Evolutionary conservation across 2,113 vertebrate genomes (phyloP).

Genomic region (Puma concolor): DNA sequence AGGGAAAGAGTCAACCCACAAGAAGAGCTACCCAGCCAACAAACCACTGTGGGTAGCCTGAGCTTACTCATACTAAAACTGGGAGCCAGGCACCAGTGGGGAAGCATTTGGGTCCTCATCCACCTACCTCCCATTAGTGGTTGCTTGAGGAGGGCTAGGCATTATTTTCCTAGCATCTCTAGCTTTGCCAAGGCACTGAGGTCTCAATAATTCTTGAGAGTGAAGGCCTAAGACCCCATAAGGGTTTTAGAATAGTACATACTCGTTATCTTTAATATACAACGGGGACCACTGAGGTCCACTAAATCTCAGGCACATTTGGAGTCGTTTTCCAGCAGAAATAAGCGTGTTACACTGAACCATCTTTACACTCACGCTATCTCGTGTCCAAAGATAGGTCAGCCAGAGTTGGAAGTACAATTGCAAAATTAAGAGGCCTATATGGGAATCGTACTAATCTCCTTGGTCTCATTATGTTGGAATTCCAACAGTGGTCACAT

Average conservation of each 20-base stretch:
- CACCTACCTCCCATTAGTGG: not conserved
- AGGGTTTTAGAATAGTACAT: not conserved
- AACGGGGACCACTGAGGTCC: not conserved
- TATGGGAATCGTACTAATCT: not conserved
- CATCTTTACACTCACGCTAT: not conserved
- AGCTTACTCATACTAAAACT: not conserved
- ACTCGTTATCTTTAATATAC: not conserved
- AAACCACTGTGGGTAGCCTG: not conserved
- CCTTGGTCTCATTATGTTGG: not conserved
- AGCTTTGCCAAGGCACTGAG: not conserved
- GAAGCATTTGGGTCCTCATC: not conserved
- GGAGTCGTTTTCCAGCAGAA: not conserved
- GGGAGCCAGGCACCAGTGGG: not conserved
- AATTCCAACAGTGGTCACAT: not conserved
- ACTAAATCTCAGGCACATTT: not conserved
- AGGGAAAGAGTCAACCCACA: not conserved
- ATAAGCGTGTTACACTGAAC: not conserved
- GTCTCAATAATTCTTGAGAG: constrained; percentile 1
- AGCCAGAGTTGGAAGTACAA: not conserved
- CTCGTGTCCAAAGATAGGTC: not conserved
- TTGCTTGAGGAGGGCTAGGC: not conserved
- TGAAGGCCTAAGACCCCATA: not conserved
- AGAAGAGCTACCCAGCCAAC: not conserved
- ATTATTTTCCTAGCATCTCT: not conserved
- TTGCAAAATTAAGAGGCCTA: not conserved